Base-by-base conservation (phyloP, 37 sponge, comb jelly and placozoan species). In the Eunapius fragilis region DNA sequence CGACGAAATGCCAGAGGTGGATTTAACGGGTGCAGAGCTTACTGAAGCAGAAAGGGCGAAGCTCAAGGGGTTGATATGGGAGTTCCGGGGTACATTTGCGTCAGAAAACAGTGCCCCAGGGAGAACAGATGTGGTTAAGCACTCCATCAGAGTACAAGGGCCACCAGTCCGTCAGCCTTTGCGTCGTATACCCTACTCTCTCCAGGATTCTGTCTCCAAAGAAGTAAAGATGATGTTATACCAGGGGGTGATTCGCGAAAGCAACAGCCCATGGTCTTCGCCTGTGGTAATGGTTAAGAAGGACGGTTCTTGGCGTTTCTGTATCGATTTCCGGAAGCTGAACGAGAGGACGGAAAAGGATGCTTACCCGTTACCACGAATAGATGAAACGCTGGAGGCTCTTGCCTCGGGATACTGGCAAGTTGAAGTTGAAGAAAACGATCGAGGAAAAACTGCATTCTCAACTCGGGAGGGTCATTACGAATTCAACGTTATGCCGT, bases 401-500 rank as follows among this genome's bases (percentile, higher is more conserved):
- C 36, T 76, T 19, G 86, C 86, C 37, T 85, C 86, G 25, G 86
- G 78, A 26, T 89, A 77, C 35, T 84, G 90, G 86, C 78, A 77
- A 27, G 86, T 85, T 37, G 69, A 37, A 25, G 36, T 85, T 34
- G 70, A 85, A 32, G 37, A 35, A 26, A n/a, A 34, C 4, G 76
- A 80, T 50, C 36, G 31, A 77, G 86, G 79, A 69, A 76, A 69
- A 71, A 77, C 86, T 2, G 86, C 86, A 77, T 85, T 85, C 37
- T 31, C 37, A 24, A 78, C 86, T 2, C 37, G 38, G 24, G 10
- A 32, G 23, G 86, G 78, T 4, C 86, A 75, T 33, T 85, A 45
- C 37, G 86, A 84, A 34, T 84, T 84, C 67, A 84, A 84, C 38
- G 68, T 74, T 28, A 75, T 84, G 82, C 82, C 74, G 25, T 82